Base-by-base conservation (phyloP, 2,797 vertebrate species). In the Dryobates pubescens region DNA sequence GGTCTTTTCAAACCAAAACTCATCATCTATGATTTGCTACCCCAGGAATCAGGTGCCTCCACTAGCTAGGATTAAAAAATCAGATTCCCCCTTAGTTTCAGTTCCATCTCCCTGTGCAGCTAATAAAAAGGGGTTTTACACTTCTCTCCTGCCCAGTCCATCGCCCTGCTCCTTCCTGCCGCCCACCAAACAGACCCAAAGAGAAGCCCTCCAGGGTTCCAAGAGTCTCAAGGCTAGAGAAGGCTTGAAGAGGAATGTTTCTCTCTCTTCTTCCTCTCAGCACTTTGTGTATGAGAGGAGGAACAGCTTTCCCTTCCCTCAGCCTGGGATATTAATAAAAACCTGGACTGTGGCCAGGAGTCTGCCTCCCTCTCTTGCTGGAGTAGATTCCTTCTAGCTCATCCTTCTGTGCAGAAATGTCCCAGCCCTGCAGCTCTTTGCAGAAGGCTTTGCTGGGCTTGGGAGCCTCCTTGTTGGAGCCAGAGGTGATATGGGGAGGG, bases 311-410 rank as follows among this genome's bases (percentile, higher is more conserved):
- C 76, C 92, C 90, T 80, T 76, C 88, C 72, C 79, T 79, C 79
- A 82, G 88, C 30, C 19, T 9, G 38, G 57, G 75, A 85, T 91
- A 82, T 89, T 87, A 63, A 95, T 91, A 88, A 89, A 87, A 88
- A 2, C 18, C 62, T 89, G 95, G 92, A 34, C 51, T 20, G 54
- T 53, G 29, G 76, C 93, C 90, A 82, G 29, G 34, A 63, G 1
- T 5, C 87, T 92, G 82, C 47, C 82, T 90, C 71, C 71, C 3
- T 54, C 24, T 67, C 76, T 27, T 38, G 75, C 72, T 43, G 79
- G 76, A 73, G 82, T 10, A 13, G 85, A 79, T 85, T 19, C 2
- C 61, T 91, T 34, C 7, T 6, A n/a, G 76, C 82, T 75, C 69
- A 11, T 70, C 71, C 59, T 87, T 79, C 68, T 24, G 65, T 5